phyloP scores from a whole-genome alignment of 2,888 invertebrate genomes.

The Drosophila affinis region DNA sequence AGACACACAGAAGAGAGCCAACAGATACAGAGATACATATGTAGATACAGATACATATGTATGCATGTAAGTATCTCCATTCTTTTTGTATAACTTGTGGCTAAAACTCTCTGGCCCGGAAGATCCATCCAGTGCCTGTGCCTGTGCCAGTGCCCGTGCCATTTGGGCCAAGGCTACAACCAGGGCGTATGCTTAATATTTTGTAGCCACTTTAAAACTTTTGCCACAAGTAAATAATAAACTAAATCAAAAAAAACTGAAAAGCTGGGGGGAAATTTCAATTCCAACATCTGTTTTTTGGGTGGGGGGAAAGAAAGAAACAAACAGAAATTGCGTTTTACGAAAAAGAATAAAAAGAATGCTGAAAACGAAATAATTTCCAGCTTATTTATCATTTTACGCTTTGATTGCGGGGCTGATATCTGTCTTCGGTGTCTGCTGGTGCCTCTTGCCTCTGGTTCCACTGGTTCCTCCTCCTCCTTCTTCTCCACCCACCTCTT shows the following conservation, averaged over 20 bases:
- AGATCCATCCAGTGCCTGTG: slow-evolving; percentile 2
- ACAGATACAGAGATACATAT: neutral
- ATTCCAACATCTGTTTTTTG: slow-evolving; percentile 33
- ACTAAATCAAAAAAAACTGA: slow-evolving; percentile 8
- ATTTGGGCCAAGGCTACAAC: slow-evolving; percentile 31
- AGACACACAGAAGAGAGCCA: neutral
- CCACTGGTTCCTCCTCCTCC: neutral
- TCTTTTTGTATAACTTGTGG: slow-evolving; percentile 27
- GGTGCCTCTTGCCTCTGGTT: slow-evolving; percentile 5
- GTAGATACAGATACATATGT: slow-evolving; percentile 17
- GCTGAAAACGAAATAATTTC: slow-evolving; percentile 55
- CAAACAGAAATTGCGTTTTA: slow-evolving; percentile 59
- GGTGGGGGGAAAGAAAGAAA: no score
- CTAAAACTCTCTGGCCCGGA: slow-evolving; percentile 12
- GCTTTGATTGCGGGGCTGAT: slow-evolving; percentile 61
- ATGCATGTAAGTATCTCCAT: slow-evolving; percentile 26
- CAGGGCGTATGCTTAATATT: slow-evolving; percentile 41
- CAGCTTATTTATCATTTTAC: slow-evolving; percentile 74
- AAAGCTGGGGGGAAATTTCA: slow-evolving; percentile 22
- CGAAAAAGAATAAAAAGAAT: slow-evolving; percentile 20
- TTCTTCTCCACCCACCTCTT: no score
- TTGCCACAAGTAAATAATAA: slow-evolving; percentile 12
- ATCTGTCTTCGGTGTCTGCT: slow-evolving; percentile 33
- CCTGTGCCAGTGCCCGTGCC: neutral
- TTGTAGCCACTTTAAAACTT: slow-evolving; percentile 18